Percentiles rank a stretch among this genome's conserved stretches.
phyloP scores from a whole-genome alignment of 2,113 vertebrate genomes.

The Heterotilapia buettikoferi region DNA sequence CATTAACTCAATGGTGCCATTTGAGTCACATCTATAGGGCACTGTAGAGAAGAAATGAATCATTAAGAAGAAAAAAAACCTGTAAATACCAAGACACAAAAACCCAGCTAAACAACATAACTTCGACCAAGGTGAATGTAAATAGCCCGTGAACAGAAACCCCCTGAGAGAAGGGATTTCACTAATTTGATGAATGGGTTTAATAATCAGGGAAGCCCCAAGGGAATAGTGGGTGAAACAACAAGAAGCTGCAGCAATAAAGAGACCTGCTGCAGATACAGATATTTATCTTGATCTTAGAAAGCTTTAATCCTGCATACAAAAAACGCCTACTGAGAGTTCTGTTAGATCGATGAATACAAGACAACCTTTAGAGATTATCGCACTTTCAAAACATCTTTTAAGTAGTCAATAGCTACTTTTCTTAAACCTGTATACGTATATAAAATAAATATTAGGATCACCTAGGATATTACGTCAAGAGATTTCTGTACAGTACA shows the following conservation, averaged over 20 bases:
- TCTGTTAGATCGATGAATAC: neutral
- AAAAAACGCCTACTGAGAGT: neutral
- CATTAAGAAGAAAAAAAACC: neutral
- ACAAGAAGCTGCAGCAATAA: slow-evolving; percentile 14
- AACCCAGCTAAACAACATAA: neutral
- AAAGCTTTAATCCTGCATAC: neutral
- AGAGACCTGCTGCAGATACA: slow-evolving; percentile 1
- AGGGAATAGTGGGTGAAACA: neutral
- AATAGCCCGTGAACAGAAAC: slow-evolving; percentile 14
- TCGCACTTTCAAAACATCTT: neutral
- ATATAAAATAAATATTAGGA: neutral
- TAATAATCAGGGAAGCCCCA: slow-evolving; percentile 39
- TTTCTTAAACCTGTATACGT: neutral
- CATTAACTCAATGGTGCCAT: slow-evolving; percentile 24
- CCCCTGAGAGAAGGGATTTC: slow-evolving; percentile 15
- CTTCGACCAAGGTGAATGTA: slow-evolving; percentile 29
- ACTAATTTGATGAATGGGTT: slow-evolving; percentile 59
- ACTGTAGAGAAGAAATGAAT: neutral
- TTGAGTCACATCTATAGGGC: neutral
- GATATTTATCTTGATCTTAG: slow-evolving; percentile 29
- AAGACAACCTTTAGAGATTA: neutral
- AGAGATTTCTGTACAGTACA: neutral
- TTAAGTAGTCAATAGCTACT: neutral
- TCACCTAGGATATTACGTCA: neutral
- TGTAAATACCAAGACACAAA: slow-evolving; percentile 7